Percentiles rank a stretch among this genome's conserved stretches.
These are phyloP conservation scores for Argopecten irradians DNA, from an alignment of 1,140 invertebrate species.

Conservation along the genomic window DNA sequence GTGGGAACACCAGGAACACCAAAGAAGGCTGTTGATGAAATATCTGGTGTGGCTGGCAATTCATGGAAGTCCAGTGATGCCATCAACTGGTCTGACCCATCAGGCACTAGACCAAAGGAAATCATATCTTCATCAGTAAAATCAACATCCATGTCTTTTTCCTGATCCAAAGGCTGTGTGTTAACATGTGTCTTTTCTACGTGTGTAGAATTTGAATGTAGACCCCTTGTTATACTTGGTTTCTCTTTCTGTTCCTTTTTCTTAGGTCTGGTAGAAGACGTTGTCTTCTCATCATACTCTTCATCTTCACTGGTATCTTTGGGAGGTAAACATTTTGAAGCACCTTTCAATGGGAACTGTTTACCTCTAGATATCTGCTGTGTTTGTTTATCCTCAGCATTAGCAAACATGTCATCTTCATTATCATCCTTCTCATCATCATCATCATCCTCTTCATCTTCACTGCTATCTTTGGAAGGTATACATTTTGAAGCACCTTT, in stretches of 20 bases:
- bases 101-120: no score
- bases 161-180: background rate
- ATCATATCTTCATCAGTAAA: background rate
- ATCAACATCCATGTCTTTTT: background rate
- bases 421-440: background rate
- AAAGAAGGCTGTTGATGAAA: no score
- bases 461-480: background rate
- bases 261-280: background rate
- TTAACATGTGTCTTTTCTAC: background rate
- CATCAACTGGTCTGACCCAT: no score
- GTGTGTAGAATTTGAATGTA: background rate
- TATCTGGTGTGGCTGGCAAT: no score
- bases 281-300: background rate
- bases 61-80: no score
- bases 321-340: no score
- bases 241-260: background rate
- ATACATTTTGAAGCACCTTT: no score
- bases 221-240: background rate
- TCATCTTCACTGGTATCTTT: background rate
- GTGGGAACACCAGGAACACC: background rate
- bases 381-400: no score
- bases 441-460: background rate
- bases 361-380: no score
- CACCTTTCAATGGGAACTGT: no score
- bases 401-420: no score